Evolutionary conservation across 2,888 invertebrate species (phyloP).

Genomic region (Pogonocherus hispidulus): DNA sequence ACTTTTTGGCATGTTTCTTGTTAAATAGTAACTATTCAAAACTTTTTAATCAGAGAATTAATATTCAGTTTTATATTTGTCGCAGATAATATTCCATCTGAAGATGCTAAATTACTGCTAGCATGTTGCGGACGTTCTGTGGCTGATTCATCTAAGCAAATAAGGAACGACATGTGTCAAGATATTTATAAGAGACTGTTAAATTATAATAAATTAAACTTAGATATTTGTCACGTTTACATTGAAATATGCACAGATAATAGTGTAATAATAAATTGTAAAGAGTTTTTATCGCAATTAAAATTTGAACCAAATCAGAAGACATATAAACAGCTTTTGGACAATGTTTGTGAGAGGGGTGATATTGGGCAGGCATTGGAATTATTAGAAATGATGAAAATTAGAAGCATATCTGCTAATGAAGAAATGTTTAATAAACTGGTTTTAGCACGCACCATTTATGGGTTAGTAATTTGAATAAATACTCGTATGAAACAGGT

Average conservation of each 20-base stretch:
- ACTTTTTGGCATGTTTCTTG: no score
- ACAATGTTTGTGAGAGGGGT: slow-evolving; percentile 72
- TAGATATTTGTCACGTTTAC: slow-evolving; percentile 73
- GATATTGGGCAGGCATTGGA: slow-evolving; percentile 73
- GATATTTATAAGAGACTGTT: slow-evolving; percentile 72
- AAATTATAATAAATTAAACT: slow-evolving; percentile 67
- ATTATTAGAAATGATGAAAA: slow-evolving; percentile 75
- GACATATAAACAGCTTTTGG: slow-evolving; percentile 73
- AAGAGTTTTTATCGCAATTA: slow-evolving; percentile 70
- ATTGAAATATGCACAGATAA: slow-evolving; percentile 75
- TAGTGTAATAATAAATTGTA: slow-evolving; percentile 66
- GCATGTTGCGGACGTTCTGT: slow-evolving; percentile 73
- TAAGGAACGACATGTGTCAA: slow-evolving; percentile 70
- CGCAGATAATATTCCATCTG: slow-evolving; percentile 63
- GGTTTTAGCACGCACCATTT: slow-evolving; percentile 73
- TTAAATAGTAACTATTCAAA: no score
- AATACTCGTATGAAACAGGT: background rate
- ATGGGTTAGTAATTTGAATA: slow-evolving; percentile 65
- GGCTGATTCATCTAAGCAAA: slow-evolving; percentile 69
- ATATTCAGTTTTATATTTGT: slow-evolving; percentile 33
- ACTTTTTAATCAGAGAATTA: no score
- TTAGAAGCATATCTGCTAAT: slow-evolving; percentile 70
- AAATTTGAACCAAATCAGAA: slow-evolving; percentile 69
- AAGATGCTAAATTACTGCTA: slow-evolving; percentile 70
- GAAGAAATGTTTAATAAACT: slow-evolving; percentile 74